These are phyloP conservation scores for Sebastes kiyomatsui DNA, from an alignment of 2,797 vertebrate species.

Conservation along the genomic window DNA sequence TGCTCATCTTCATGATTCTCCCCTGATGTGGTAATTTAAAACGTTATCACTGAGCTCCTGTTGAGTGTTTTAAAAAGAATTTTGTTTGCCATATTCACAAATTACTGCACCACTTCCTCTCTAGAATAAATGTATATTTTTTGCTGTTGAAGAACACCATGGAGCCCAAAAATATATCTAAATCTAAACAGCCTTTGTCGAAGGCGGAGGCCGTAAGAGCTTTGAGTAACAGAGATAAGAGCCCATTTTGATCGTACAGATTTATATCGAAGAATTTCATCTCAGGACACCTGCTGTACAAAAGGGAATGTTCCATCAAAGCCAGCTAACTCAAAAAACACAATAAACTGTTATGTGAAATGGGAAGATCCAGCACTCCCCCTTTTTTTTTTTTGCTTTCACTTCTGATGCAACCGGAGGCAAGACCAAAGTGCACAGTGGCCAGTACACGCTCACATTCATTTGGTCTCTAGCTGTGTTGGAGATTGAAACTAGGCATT, in stretches of 20 bases:
- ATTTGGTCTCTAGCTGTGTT: conserved; percentile 30
- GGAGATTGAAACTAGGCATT: conserved; percentile 19
- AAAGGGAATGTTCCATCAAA: conserved; percentile 45
- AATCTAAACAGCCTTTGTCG: conserved; percentile 7
- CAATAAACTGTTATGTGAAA: conserved; percentile 42
- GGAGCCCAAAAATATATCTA: background rate
- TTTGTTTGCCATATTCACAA: background rate
- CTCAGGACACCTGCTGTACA: conserved; percentile 23
- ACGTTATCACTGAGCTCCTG: background rate
- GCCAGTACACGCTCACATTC: conserved; percentile 4
- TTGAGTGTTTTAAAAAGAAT: background rate
- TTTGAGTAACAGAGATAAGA: conserved; percentile 32
- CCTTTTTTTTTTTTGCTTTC: background rate
- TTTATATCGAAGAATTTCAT: conserved; percentile 30
- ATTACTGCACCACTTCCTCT: background rate
- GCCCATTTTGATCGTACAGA: conserved; percentile 14
- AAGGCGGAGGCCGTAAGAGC: background rate
- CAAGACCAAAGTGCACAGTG: conserved; percentile 56
- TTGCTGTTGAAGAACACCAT: background rate
- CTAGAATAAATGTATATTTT: background rate
- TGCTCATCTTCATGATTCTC: background rate
- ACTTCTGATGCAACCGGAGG: conserved; percentile 71
- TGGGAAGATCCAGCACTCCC: conserved; percentile 8
- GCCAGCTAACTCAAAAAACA: conserved; percentile 18
- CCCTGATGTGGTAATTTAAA: background rate